phyloP scores from a whole-genome alignment of 2,888 invertebrate genomes.

The Toxonevra muliebris region DNA sequence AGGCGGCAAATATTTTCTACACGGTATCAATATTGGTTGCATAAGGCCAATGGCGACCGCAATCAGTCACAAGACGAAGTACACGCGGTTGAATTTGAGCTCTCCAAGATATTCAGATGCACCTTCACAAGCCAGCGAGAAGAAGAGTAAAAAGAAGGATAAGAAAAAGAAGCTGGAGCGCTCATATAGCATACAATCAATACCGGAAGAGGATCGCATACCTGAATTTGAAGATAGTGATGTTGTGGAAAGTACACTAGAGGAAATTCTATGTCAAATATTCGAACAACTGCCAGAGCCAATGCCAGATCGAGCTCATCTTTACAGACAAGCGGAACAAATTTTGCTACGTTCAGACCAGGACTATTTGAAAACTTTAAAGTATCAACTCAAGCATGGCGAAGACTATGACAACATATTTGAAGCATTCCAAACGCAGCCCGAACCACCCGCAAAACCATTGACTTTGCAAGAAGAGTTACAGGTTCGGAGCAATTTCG shows the following conservation, averaged over 20 bases:
- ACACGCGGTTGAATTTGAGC: constrained; percentile 50
- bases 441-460: constrained; percentile 53
- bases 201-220: constrained; percentile 52
- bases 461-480: constrained; percentile 68
- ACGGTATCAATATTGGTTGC: constrained; percentile 68
- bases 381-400: constrained; percentile 52
- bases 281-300: constrained; percentile 46
- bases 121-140: constrained; percentile 17
- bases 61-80: constrained; percentile 46
- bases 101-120: constrained; percentile 47
- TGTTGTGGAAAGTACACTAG: constrained; percentile 47
- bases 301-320: constrained; percentile 34
- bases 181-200: constrained; percentile 54
- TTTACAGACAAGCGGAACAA: constrained; percentile 52
- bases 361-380: constrained; percentile 52
- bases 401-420: constrained; percentile 62
- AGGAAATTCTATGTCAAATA: constrained; percentile 48
- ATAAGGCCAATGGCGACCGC: constrained; percentile 53
- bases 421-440: constrained; percentile 63
- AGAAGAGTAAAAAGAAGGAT: constrained; percentile 30
- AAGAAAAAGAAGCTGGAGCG: constrained; percentile 36
- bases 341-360: constrained; percentile 56
- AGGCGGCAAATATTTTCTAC: constrained; percentile 65
- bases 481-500: constrained; percentile 69
- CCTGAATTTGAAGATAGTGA: constrained; percentile 48